Evolutionary conservation across 1,140 invertebrate genomes (phyloP), one percentile per base, ranked within the genome.

Genomic region (Latrodectus geometricus): DNA sequence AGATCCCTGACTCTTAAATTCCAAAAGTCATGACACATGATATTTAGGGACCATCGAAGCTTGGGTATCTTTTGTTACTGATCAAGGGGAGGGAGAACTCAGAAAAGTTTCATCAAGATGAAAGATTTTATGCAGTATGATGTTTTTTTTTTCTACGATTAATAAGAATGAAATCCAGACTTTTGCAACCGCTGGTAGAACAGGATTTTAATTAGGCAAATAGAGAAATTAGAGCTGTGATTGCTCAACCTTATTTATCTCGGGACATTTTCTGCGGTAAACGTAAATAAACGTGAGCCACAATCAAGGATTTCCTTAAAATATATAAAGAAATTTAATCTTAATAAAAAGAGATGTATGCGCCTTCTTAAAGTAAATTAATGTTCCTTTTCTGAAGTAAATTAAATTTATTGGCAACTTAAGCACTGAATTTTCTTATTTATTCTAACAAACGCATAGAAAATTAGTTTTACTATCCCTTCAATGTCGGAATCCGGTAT

Each of bases 71-170:
- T 86, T 86, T 86, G 83, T 86, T 86, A 52, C 9, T 73, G 48
- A 15, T 11, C 49, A 66, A 65, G 77, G 82, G 66, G 48, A 68
- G 74, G 49, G 20, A 69, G 50, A 54, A 14, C 56, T 35, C 21
- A 49, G 75, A 61, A 70, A 81, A 74, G 65, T 86, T 80, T 86
- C 52, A 86, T 86, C 83, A 86, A 86, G 74, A 78, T 77, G 82
- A 52, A 74, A 77, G 77, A 70, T 78, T 76, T 61, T 72, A 84
- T 52, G 72, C 20, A 84, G 73, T 70, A 56, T 50, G 73, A 35
- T 17, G n/a, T 84, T 50, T 76, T 84, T 83, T 68, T n/a, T n/a
- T 84, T 84, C 3, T 52, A 76, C 76, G 73, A 81, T 81, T 81
- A 81, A 81, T 81, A 81, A 81, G 68, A 70, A 76, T 21, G 72